A percentile compares a stretch with the other conserved stretches of the same genome.
phyloP scores from a whole-genome alignment of 2,888 invertebrate species.

The Nomada fucata region DNA sequence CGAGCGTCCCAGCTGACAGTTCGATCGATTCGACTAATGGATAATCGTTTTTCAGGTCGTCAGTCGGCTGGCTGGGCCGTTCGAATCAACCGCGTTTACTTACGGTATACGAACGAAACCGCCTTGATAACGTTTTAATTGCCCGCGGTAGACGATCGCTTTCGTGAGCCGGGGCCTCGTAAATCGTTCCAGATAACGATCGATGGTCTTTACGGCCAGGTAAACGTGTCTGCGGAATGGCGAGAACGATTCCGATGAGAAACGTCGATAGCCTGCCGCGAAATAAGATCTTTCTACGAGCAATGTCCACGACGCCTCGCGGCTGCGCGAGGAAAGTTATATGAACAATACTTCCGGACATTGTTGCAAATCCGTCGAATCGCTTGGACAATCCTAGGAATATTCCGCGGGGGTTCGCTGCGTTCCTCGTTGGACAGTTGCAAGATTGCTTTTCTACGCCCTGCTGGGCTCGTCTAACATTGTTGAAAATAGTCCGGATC shows the following conservation, averaged over 20 bases:
- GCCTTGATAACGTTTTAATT: conserved; percentile 35
- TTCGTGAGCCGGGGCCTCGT: background rate
- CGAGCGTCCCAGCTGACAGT: conserved; percentile 7
- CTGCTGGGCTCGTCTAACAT: too few species aligned
- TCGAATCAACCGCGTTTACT: conserved; percentile 17
- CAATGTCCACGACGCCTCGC: background rate
- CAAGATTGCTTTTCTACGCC: too few species aligned
- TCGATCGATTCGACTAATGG: conserved; percentile 49
- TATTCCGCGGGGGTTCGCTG: too few species aligned
- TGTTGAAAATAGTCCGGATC: too few species aligned
- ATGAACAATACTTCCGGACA: background rate
- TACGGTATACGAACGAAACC: conserved; percentile 26
- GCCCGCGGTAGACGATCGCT: conserved; percentile 18
- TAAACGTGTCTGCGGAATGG: background rate
- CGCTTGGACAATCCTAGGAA: background rate
- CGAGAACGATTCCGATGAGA: background rate
- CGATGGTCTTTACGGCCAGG: background rate
- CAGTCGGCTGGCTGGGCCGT: conserved; percentile 7
- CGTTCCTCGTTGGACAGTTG: too few species aligned
- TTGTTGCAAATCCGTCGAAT: background rate
- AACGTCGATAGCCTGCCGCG: background rate
- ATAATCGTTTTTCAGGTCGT: conserved; percentile 46
- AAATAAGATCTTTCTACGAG: background rate
- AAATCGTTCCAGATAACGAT: conserved; percentile 21
- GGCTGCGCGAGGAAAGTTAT: too few species aligned